Evolutionary conservation across 2,888 invertebrate genomes (phyloP), one percentile per base, ranked within the genome.

Genomic region (Gryllus longicercus): DNA sequence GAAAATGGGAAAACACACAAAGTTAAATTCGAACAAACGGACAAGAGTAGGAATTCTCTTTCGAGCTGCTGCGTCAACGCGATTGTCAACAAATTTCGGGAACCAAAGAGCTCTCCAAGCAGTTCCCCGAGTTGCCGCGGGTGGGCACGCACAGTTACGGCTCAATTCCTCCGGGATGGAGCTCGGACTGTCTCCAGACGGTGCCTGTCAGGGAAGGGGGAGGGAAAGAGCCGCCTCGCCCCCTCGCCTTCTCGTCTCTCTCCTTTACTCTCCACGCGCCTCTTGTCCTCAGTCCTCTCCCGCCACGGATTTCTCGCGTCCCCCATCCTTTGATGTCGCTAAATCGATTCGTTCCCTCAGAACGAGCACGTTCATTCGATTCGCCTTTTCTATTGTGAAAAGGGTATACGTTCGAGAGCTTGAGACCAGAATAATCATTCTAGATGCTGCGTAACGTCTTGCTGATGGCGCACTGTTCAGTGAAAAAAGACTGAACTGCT

Each of bases 281-380:
- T 18, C 63, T 18, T 63, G 16, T 16, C 63, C 63, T 18, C 18
- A 14, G 16, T 63, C 63, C 63, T 16, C 18, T 18, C 14, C 63
- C 16, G 16, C 18, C 63, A 18, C 14, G 63, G 63, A 63, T 63
- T 63, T 63, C 63, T 18, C 18, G 63, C 63, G 14, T 63, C 63
- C 18, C 18, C 63, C 63, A 18, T 63, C 63, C 63, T 63, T 63
- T 63, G 63, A 63, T 63, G 63, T 63, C 63, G 63, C 63, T 63
- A 63, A 63, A 63, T 63, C 63, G 63, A 63, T 63, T 63, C 63
- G 63, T 63, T 63, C 63, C 18, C 63, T 14, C 63, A 63, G 63
- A 63, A 63, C 18, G 63, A 38, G 25, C 25, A 38, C 25, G 25
- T 38, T 38, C 25, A 38, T 38, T 38, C 25, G 63, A 63, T 18